Base-by-base conservation (phyloP, 1,140 invertebrate genomes). In the Orchestia grillus region DNA sequence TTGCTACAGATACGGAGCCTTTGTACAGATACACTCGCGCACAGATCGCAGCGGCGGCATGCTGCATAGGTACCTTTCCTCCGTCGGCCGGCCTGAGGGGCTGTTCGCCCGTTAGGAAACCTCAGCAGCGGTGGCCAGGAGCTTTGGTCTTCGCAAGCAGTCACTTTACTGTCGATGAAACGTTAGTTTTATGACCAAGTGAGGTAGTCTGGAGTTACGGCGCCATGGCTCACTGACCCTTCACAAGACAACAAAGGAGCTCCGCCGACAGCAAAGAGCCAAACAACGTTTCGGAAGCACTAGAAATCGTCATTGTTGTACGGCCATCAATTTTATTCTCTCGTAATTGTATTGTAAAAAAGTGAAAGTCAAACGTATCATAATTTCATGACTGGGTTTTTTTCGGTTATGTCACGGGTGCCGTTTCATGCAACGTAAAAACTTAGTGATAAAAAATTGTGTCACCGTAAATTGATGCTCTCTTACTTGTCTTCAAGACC, bases 121-220 rank as follows among this genome's bases (percentile, higher is more conserved):
- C 16, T 47, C 36, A 42, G 44, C 23, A 40, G 44, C 92, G 40
- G 88, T 11, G 4, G 42, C 88, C 4, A 90, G 43, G 43, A 90
- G 88, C 43, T 42, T 8, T 23, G 6, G 43, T 90, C 88, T 42
- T 36, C 41, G 88, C n/a, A 3, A 40, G 92, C 43, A 45, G 92
- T 94, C 92, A 45, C 44, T 92, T 92, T 94, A 94, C 44, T 47
- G 92, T 94, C 92, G 44, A 94, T 47, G 92, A 94, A 47, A 94
- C 92, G 43, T 94, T 94, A 47, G 92, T 47, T 94, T 94, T 94
- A 94, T 47, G 92, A 47, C 3, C 8, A n/a, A 94, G 40, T 47
- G 92, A 94, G 92, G 92, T 47, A 15, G 92, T 94, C 44, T 28
- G 44, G 44, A 44, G 92, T 44, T n/a, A 94, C 44, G 92, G 43